Evolutionary conservation across 35 echinoderm and acorn worm species (phyloP).

Genomic region (Diadema setosum): DNA sequence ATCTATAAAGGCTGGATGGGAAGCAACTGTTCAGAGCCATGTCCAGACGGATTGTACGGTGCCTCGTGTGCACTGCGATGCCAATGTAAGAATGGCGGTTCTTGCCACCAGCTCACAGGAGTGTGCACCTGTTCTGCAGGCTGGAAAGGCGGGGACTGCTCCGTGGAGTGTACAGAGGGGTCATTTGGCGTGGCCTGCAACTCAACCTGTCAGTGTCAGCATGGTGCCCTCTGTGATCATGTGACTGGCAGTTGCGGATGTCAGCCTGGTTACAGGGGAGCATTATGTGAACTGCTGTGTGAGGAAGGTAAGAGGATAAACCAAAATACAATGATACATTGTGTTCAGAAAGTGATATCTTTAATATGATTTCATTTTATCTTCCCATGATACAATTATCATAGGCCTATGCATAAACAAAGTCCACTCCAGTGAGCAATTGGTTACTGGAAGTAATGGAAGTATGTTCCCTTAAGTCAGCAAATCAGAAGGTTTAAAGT

Average conservation of each 20-base stretch:
- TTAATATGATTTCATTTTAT: too few relatives aligned
- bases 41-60: conserved; percentile 19
- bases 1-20: conserved; percentile 58
- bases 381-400: too few relatives aligned
- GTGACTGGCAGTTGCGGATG: conserved; percentile 51
- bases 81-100: conserved; percentile 44
- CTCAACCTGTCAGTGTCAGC: conserved; percentile 41
- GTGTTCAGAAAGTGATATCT: too few relatives aligned
- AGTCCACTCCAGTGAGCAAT: too few relatives aligned
- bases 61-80: conserved; percentile 33
- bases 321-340: too few relatives aligned
- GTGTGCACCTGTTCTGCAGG: conserved; percentile 45
- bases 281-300: conserved; percentile 18
- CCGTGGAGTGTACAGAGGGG: conserved; percentile 24
- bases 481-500: too few relatives aligned
- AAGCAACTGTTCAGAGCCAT: conserved; percentile 13
- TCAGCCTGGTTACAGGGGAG: conserved; percentile 42
- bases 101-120: conserved; percentile 48
- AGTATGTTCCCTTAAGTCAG: too few relatives aligned
- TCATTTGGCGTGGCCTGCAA: conserved; percentile 39
- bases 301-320: conserved; percentile 12
- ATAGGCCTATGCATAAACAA: too few relatives aligned
- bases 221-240: conserved; percentile 49
- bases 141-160: conserved; percentile 19
- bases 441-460: too few relatives aligned